A percentile compares a stretch with the other conserved stretches of the same genome.
Evolutionary conservation across 2,113 vertebrate genomes (phyloP).

Genomic region (Motacilla tschutschensis): DNA sequence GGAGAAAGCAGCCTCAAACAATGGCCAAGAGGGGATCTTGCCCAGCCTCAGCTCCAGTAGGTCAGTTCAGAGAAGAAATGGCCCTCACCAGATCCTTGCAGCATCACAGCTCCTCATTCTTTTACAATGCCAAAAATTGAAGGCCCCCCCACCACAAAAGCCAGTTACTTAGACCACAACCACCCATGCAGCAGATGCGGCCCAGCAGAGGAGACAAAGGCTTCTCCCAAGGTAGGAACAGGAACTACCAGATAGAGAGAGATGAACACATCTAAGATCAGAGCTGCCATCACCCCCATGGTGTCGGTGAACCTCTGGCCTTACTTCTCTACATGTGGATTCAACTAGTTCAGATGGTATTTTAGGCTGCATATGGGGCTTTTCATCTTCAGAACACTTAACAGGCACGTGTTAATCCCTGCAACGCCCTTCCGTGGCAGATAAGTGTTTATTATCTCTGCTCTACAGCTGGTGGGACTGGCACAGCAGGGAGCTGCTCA

Average conservation of each 20-base stretch:
- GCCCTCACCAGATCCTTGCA: neutral
- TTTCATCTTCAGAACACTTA: slow-evolving; percentile 43
- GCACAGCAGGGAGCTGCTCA: neutral
- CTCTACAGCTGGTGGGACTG: slow-evolving; percentile 25
- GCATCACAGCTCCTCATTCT: neutral
- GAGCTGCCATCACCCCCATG: neutral
- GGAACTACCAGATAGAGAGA: neutral
- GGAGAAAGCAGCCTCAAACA: slow-evolving; percentile 34
- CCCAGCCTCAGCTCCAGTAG: neutral
- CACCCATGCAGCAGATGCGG: neutral
- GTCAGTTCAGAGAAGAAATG: neutral
- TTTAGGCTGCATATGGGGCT: slow-evolving; percentile 34
- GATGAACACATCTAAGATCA: neutral
- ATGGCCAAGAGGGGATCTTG: slow-evolving; percentile 11
- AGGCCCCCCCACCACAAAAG: neutral
- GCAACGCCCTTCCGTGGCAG: slow-evolving; percentile 4
- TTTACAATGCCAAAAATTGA: neutral
- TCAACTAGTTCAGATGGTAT: slow-evolving; percentile 41
- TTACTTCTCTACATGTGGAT: slow-evolving; percentile 35
- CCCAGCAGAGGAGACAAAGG: neutral
- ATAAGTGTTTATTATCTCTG: slow-evolving; percentile 43
- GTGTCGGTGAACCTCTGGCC: neutral
- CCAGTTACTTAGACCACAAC: neutral
- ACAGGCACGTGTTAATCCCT: slow-evolving; percentile 26
- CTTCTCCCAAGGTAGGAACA: neutral